phyloP scores from a whole-genome alignment of 2,113 vertebrate species.

The Phrynosoma blainvillii region DNA sequence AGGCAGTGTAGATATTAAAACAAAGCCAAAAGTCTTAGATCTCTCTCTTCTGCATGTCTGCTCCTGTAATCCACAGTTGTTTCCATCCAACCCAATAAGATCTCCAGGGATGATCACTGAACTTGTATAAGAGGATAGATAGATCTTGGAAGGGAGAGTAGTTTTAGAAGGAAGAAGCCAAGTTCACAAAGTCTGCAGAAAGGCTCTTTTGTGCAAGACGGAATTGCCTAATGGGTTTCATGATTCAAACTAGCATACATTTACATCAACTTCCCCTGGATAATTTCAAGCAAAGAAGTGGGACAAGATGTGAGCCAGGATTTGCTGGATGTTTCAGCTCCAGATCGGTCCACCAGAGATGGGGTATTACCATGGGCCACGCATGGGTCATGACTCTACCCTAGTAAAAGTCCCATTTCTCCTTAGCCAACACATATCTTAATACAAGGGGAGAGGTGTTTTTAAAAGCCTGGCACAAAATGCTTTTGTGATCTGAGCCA shows the following conservation, averaged over 20 bases:
- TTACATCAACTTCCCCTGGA: neutral
- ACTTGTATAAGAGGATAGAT: too few relatives aligned
- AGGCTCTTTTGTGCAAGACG: too few relatives aligned
- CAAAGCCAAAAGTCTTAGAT: neutral
- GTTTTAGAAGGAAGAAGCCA: neutral
- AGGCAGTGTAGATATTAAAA: neutral
- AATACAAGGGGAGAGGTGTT: neutral
- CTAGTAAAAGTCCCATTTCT: conserved; percentile 15
- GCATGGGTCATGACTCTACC: conserved; percentile 9
- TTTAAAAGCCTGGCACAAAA: conserved; percentile 40
- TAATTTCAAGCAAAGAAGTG: neutral
- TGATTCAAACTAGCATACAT: neutral
- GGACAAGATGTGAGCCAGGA: neutral
- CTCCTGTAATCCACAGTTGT: too few relatives aligned
- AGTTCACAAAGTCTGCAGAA: neutral
- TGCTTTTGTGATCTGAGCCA: neutral
- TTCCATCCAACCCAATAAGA: too few relatives aligned
- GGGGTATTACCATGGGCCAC: neutral
- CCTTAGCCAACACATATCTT: neutral
- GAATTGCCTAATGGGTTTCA: neutral
- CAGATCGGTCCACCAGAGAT: neutral
- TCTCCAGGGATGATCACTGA: neutral
- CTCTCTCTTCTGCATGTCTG: neutral
- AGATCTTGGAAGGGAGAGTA: neutral
- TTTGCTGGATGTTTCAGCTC: too few relatives aligned